phyloP scores from a whole-genome alignment of 2,113 vertebrate species.

The Mustelus asterias region DNA sequence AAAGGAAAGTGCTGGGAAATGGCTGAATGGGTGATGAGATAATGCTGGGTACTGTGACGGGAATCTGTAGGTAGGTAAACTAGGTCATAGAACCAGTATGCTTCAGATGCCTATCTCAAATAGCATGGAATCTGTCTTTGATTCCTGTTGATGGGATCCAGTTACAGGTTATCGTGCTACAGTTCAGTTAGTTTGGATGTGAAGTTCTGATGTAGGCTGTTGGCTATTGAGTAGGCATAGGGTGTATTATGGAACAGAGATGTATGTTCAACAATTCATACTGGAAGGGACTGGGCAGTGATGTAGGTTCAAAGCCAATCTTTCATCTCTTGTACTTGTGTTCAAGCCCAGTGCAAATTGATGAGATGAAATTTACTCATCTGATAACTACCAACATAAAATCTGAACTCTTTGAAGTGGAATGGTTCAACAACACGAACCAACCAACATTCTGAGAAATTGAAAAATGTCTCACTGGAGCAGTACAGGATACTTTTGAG shows the following conservation, averaged over 20 bases:
- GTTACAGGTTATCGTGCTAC: not conserved
- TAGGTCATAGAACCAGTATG: not conserved
- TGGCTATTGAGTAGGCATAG: not conserved
- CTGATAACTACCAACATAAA: not conserved
- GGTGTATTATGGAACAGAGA: not conserved
- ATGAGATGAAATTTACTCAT: not conserved
- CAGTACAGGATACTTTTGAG: not conserved
- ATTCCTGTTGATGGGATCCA: not conserved
- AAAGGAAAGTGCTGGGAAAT: not conserved
- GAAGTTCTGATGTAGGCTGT: not conserved
- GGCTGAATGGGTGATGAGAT: not conserved
- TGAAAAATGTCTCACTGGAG: not conserved
- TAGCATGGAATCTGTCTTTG: not conserved
- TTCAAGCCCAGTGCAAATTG: not conserved
- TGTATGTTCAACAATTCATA: not conserved
- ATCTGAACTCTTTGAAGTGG: not conserved
- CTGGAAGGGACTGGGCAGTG: not conserved
- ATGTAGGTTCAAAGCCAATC: not conserved
- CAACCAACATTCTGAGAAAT: not conserved
- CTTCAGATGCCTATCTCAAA: not conserved
- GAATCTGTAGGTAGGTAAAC: not conserved
- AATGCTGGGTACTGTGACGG: not conserved
- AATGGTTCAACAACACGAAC: not conserved
- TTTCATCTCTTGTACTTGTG: not conserved
- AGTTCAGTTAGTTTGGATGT: not conserved